A percentile compares a stretch with the other conserved stretches of the same genome.
These are phyloP conservation scores for Halichoerus grypus DNA, from an alignment of 2,113 vertebrate species.

Conservation along the genomic window DNA sequence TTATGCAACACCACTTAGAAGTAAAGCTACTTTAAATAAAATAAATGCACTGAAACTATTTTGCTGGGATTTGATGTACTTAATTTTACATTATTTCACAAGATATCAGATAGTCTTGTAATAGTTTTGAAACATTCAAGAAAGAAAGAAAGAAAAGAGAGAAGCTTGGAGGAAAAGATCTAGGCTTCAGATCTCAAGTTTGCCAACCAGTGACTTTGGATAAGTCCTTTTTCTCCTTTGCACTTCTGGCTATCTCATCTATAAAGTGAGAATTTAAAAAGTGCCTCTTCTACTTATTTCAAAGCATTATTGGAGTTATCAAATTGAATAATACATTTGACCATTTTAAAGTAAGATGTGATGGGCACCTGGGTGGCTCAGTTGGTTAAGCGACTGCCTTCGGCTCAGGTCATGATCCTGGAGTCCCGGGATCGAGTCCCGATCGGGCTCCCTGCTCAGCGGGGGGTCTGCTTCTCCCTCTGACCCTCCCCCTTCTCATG, in stretches of 20 bases:
- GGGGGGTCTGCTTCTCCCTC: no score
- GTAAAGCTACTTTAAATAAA: neutral
- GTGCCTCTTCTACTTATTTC: neutral
- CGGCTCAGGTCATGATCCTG: no score
- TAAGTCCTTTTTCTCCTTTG: neutral
- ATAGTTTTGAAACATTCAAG: neutral
- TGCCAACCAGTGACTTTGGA: neutral
- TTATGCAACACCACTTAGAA: accelerated
- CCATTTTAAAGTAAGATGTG: neutral
- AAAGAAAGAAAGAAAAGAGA: neutral
- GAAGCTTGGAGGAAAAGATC: neutral
- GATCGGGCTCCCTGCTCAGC: no score
- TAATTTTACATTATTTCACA: neutral
- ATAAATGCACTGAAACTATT: neutral
- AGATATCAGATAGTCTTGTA: neutral
- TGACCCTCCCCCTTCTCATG: no score
- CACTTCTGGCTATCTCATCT: neutral
- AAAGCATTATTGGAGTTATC: neutral
- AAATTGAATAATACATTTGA: neutral
- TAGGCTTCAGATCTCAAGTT: neutral
- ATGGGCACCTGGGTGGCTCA: no score
- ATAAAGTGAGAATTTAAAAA: neutral
- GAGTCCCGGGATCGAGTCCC: no score
- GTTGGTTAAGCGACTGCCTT: no score
- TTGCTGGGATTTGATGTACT: neutral